Evolutionary conservation across 2,113 vertebrate genomes (phyloP), one percentile per base, ranked within the genome.

Genomic region (Pelodiscus sinensis): DNA sequence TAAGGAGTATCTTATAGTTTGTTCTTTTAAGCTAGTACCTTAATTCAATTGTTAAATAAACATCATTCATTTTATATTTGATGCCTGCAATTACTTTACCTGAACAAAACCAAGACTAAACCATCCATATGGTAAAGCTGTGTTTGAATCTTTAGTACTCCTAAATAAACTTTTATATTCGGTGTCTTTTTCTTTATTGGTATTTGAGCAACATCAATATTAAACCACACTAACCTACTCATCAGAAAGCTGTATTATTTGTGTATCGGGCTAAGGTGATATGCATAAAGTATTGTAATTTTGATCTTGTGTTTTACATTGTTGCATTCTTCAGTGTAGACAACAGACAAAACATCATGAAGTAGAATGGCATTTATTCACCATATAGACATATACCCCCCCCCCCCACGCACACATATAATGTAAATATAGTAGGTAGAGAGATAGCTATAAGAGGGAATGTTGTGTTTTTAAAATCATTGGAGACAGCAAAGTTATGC

Each of bases 401-500:
- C 44, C 84, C 58, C 5, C 27, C 55, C 0, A 11, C 58, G 85
- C 90, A 79, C 81, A 92, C 58, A 51, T 62, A 55, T 86, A 91
- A 94, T 94, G 79, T 97, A 93, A 88, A 94, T 85, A 73, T 55
- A 83, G 86, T 90, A 95, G 93, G 95, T 92, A 79, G 38, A 21
- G 57, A 93, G 92, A 92, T 93, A 94, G 73, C 79, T 79, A 1
- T 68, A 81, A 92, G 86, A 94, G 82, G 86, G 82, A 96, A 95
- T 92, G 82, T 85, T 95, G 94, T 96, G 85, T 90, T 97, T 96
- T 96, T 84, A 94, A 96, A 97, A 94, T 95, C 90, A 92, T 86
- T 96, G 87, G 96, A 94, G 96, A 96, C 95, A 97, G 92, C 78
- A 73, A 95, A 97, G 90, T 95, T 97, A 92, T 81, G 90, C 83